Percentiles rank a stretch among this genome's conserved stretches.
These are phyloP conservation scores for Caenorhabditis uteleia DNA, from an alignment of 2,888 invertebrate genomes.

Conservation along the genomic window DNA sequence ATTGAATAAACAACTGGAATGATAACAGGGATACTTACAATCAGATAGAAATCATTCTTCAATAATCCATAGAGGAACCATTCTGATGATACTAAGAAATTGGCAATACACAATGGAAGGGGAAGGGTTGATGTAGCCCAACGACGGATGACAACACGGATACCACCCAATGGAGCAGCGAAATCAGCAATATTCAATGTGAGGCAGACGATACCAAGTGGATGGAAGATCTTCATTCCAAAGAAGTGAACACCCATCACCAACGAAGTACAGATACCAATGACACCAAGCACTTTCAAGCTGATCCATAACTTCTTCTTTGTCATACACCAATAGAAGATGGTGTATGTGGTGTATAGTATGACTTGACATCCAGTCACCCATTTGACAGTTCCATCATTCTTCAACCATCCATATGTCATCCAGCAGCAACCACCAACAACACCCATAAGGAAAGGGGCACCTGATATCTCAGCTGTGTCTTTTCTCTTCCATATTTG, in stretches of 20 bases:
- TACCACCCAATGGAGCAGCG: slow-evolving; percentile 82
- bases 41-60: slow-evolving; percentile 79
- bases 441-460: slow-evolving; percentile 68
- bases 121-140: slow-evolving; percentile 87
- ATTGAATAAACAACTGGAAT: too few species aligned
- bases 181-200: slow-evolving; percentile 81
- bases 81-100: slow-evolving; percentile 81
- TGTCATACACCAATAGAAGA: slow-evolving; percentile 69
- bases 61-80: slow-evolving; percentile 85
- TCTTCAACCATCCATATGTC: slow-evolving; percentile 66
- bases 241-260: slow-evolving; percentile 60
- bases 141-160: slow-evolving; percentile 80
- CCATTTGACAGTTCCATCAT: slow-evolving; percentile 63
- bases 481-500: slow-evolving; percentile 69
- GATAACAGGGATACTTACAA: slow-evolving; percentile 73
- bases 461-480: slow-evolving; percentile 67
- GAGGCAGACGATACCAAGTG: slow-evolving; percentile 77
- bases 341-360: slow-evolving; percentile 63
- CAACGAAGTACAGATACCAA: slow-evolving; percentile 53
- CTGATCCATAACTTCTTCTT: slow-evolving; percentile 68
- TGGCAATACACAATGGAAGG: slow-evolving; percentile 85
- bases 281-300: slow-evolving; percentile 60
- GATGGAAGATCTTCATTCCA: slow-evolving; percentile 66
- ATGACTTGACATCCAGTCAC: slow-evolving; percentile 66
- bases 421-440: slow-evolving; percentile 68